A percentile compares a stretch with the other conserved stretches of the same genome.
phyloP scores from a whole-genome alignment of 2,888 invertebrate genomes.

The Frankliniella fusca region DNA sequence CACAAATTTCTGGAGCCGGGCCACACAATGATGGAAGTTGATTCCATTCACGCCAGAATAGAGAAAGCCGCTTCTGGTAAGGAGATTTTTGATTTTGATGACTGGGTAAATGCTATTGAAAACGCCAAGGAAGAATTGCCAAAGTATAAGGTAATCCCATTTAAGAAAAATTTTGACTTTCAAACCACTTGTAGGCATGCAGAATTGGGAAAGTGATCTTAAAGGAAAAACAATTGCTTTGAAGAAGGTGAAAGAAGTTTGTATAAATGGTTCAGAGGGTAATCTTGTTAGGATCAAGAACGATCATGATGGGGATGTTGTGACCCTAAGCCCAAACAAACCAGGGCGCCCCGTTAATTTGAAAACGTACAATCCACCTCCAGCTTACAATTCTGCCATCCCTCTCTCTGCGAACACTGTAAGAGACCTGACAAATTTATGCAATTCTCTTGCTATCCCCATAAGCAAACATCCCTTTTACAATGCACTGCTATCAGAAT shows the following conservation, averaged over 20 bases:
- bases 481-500: neutral
- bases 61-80: neutral
- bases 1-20: conserved; percentile 21
- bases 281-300: neutral
- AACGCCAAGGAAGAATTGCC: neutral
- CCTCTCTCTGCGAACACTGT: neutral
- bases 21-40: conserved; percentile 27
- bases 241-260: neutral
- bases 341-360: neutral
- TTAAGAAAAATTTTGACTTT: neutral
- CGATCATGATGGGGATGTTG: neutral
- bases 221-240: neutral
- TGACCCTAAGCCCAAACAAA: neutral
- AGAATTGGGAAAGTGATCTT: neutral
- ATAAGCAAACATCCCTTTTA: neutral
- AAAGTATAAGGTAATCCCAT: neutral
- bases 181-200: neutral
- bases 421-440: neutral
- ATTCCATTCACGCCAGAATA: conserved; percentile 28
- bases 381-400: neutral
- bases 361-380: neutral
- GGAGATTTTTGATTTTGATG: neutral
- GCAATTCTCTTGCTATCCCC: neutral
- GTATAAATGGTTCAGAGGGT: neutral
- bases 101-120: no score